Evolutionary conservation across 2,113 vertebrate species (phyloP), one percentile per base, ranked within the genome.

Genomic region (Mirounga angustirostris): DNA sequence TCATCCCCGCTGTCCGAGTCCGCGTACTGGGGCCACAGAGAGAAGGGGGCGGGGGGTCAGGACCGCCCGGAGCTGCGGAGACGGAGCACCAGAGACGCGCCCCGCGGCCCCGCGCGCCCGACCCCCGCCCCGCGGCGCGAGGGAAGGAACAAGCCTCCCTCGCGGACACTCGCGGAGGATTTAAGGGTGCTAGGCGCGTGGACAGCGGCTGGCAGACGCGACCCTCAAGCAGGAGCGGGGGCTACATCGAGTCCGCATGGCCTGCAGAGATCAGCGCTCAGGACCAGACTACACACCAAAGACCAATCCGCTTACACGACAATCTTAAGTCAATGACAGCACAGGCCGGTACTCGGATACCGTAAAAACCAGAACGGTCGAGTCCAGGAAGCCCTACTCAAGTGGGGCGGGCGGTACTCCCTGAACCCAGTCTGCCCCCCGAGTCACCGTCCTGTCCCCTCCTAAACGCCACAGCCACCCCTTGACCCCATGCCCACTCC

Each of bases 1-100:
- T 99, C 99, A 1, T 99, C 99, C 0, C 99, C 99, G 0, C 99
- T 99, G 98, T 99, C 99, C 0, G 99, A 99, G 91, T 99, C 99
- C 0, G 99, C 99, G 0, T 99, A 99, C 99, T 99, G 87, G 36
- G 33, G 89, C 54, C 84, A 88, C 54, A 88, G 22, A 73, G 28
- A 5, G 30, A n/a, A 67, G 4, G 10, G 12, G 12, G 52, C 65
- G 4, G 58, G n/a, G 24, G 6, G 33, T 90, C 56, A 95, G 50
- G 33, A 43, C 16, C 13, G 40, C 6, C 50, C 33, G 0, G 56
- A 28, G 46, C 54, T 22, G 1, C 5, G 6, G n/a, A 74, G 28
- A 56, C 5, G 5, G 56, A 33, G 46, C 59, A 30, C 2, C 5
- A 5, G n/a, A 74, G 28, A 56, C 5, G 6, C 16, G 40, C 33